Base-by-base conservation (phyloP, 2,888 invertebrate genomes). In the Hesperia comma region DNA sequence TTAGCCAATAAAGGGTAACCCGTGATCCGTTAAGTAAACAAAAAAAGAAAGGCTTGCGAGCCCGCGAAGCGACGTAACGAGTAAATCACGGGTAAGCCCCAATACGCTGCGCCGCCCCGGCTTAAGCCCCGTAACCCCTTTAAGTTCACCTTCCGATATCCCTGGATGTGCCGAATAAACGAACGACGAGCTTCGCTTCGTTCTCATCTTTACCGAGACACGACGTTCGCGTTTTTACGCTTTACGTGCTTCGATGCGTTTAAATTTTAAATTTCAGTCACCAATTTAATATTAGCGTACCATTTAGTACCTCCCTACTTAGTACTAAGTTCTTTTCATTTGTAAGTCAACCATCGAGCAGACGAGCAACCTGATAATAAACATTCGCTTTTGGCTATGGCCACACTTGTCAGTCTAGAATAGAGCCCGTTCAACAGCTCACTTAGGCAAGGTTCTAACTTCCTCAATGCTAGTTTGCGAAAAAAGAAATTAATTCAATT, bases 1-100 rank as follows among this genome's bases (percentile, higher is more conserved):
- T 90, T 87, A 85, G 85, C 87, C 88, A 90, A 88, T 90, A 91
- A 90, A 90, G 91, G 91, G 90, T 90, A 90, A 86, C 85, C 88
- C 88, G 79, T 88, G 90, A 92, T 90, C 90, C 92, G 83, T 85
- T 87, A 87, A 89, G 90, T 92, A 92, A 92, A 92, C 88, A 92
- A 87, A 92, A 91, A 90, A 90, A 85, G 82, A 78, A 82, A 83
- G 80, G 82, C 75, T 76, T 75, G 80, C 72, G 75, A 82, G 79
- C 76, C 79, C 81, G 79, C 81, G 80, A 77, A 77, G 84, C 85
- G 84, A 83, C 85, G 85, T 84, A 83, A 86, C 85, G 85, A 87
- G 88, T 90, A 90, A 90, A 90, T 90, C 91, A 90, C 86, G 74
- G 77, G 85, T 89, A 90, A 90, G 86, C 90, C 80, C 85, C 86